A percentile compares a stretch with the other conserved stretches of the same genome.
phyloP scores from a whole-genome alignment of 1,140 invertebrate species.

The Procambarus clarkii region DNA sequence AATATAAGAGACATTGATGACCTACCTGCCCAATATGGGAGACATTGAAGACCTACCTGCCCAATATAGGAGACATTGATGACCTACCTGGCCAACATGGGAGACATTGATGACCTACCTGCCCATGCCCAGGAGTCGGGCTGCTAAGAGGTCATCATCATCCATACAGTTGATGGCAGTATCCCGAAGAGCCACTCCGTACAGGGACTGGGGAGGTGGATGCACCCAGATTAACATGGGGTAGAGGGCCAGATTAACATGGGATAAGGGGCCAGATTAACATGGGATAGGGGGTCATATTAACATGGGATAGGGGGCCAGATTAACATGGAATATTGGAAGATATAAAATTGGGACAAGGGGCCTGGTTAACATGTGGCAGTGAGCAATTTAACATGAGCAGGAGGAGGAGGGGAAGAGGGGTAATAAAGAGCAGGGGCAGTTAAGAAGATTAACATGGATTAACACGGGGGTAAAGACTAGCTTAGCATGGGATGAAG shows the following conservation, averaged over 20 bases:
- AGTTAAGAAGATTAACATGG: not conserved
- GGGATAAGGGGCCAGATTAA: not conserved
- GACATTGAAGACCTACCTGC: not conserved
- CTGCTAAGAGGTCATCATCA: slow-evolving; percentile 61
- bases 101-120: slow-evolving; percentile 65
- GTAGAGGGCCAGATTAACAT: not conserved
- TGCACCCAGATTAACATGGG: slow-evolving; percentile 47
- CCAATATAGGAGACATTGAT: not conserved
- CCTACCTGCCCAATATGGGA: not conserved
- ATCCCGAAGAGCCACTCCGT: slow-evolving; percentile 76
- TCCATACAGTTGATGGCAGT: slow-evolving; percentile 77
- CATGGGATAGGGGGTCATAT: not conserved
- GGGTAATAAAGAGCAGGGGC: not conserved
- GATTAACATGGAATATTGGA: not conserved
- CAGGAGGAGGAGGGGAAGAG: not conserved
- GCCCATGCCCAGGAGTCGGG: slow-evolving; percentile 73
- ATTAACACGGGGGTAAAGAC: not conserved
- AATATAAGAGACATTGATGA: not conserved
- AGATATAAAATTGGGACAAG: not conserved
- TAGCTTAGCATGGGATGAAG: not conserved
- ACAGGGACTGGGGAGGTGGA: slow-evolving; percentile 59
- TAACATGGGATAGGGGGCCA: not conserved
- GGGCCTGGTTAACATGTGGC: not conserved
- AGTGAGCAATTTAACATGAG: not conserved
- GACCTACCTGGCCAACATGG: slow-evolving; percentile 2